Evolutionary conservation across 2,113 vertebrate species (phyloP).

Genomic region (Callorhinus ursinus): DNA sequence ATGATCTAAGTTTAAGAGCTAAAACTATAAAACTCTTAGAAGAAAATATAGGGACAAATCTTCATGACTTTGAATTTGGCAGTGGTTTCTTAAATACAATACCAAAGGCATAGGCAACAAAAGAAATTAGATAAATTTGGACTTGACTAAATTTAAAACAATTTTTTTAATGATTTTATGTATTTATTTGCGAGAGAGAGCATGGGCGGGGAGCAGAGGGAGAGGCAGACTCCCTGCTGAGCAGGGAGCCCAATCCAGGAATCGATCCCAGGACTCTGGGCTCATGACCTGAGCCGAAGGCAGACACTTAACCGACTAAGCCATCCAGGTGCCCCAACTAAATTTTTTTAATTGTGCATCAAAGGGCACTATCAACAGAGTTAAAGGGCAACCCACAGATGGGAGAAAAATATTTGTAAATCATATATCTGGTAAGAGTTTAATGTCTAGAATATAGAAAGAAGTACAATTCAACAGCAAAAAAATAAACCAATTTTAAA

Average conservation of each 20-base stretch:
- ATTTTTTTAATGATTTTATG: too few relatives aligned
- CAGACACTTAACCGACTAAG: too few relatives aligned
- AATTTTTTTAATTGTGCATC: not conserved
- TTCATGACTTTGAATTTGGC: not conserved
- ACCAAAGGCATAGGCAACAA: not conserved
- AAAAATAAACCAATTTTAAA: not conserved
- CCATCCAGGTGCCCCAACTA: too few relatives aligned
- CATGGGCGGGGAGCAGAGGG: too few relatives aligned
- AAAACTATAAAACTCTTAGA: not conserved
- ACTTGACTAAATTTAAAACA: not conserved
- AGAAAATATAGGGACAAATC: not conserved
- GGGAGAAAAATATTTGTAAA: not conserved
- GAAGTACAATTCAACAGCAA: not conserved
- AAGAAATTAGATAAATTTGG: not conserved
- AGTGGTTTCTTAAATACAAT: not conserved
- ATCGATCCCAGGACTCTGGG: too few relatives aligned
- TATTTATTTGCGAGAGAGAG: too few relatives aligned
- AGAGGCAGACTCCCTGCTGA: too few relatives aligned
- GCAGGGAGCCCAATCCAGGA: too few relatives aligned
- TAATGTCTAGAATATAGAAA: not conserved
- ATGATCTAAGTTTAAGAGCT: not conserved
- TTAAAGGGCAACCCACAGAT: not conserved
- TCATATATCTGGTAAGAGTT: not conserved
- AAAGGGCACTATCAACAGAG: not conserved
- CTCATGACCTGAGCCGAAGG: too few relatives aligned